phyloP scores from a whole-genome alignment of 2,888 invertebrate genomes.

The Acanthacorydalis orientalis region DNA sequence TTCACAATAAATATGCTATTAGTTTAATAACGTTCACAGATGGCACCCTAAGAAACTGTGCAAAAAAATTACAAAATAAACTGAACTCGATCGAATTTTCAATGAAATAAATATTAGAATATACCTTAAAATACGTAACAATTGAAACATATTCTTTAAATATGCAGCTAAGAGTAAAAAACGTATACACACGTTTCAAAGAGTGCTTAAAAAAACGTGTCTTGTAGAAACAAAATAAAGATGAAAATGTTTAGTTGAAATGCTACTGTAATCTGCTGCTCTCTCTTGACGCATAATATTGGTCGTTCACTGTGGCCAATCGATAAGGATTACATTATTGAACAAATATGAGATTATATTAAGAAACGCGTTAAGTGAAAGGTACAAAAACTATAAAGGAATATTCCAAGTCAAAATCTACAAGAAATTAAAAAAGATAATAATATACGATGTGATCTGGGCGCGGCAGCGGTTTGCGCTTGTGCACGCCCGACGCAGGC shows the following conservation, averaged over 20 bases:
- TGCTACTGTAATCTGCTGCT: constrained; percentile 29
- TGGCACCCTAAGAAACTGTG: too few relatives aligned
- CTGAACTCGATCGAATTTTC: too few relatives aligned
- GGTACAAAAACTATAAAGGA: not conserved
- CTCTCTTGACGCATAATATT: constrained; percentile 37
- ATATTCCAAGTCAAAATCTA: not conserved
- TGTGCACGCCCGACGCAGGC: constrained; percentile 1
- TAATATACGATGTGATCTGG: not conserved
- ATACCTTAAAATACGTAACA: too few relatives aligned
- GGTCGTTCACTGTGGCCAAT: constrained; percentile 36
- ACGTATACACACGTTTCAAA: not conserved
- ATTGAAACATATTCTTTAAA: too few relatives aligned
- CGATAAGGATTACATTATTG: not conserved
- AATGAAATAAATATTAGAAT: too few relatives aligned
- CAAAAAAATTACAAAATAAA: too few relatives aligned
- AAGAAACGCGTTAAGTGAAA: too few relatives aligned
- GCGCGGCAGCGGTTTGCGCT: constrained; percentile 2
- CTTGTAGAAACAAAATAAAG: not conserved
- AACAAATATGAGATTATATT: too few relatives aligned
- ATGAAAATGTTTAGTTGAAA: not conserved
- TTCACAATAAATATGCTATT: too few relatives aligned
- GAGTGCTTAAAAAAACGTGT: not conserved
- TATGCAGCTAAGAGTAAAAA: too few relatives aligned
- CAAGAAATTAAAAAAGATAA: not conserved
- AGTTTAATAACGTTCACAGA: too few relatives aligned